These are phyloP conservation scores for Ctena decussata DNA, from an alignment of 2,888 invertebrate species.

Conservation along the genomic window DNA sequence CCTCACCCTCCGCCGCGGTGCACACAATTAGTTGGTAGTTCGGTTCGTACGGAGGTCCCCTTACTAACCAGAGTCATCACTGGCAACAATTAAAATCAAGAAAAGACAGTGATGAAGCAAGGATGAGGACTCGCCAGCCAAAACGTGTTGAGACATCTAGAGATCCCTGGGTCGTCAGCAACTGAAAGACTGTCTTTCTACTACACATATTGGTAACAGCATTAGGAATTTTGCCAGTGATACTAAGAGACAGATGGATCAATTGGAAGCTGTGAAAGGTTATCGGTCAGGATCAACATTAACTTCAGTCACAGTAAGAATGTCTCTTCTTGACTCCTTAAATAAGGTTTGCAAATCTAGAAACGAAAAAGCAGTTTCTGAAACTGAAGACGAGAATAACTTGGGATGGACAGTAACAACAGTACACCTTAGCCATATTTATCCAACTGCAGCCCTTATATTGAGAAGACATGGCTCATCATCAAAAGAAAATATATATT, in stretches of 20 bases:
- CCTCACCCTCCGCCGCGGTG: too few relatives aligned
- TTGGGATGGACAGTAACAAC: conserved; percentile 17
- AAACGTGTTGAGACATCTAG: too few relatives aligned
- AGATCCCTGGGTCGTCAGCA: too few relatives aligned
- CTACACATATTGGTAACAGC: conserved; percentile 1
- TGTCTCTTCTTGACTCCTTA: conserved; percentile 51
- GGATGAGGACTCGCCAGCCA: too few relatives aligned
- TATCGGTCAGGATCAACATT: conserved; percentile 39
- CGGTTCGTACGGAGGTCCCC: too few relatives aligned
- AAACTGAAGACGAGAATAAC: not conserved
- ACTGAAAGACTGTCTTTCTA: conserved; percentile 7
- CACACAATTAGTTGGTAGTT: too few relatives aligned
- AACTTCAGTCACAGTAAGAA: conserved; percentile 27
- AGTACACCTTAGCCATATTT: not conserved
- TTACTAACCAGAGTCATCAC: too few relatives aligned
- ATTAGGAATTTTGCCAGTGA: conserved; percentile 15
- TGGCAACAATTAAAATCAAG: too few relatives aligned
- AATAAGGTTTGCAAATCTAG: not conserved
- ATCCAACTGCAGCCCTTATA: conserved; percentile 1
- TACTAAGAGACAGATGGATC: conserved; percentile 36
- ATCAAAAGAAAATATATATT: conserved; percentile 30
- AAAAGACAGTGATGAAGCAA: too few relatives aligned
- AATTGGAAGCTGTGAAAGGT: conserved; percentile 34
- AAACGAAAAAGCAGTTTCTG: not conserved
- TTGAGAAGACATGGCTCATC: conserved; percentile 24